Base-by-base conservation (phyloP, 2,888 invertebrate species). In the Parnassius orleans region DNA sequence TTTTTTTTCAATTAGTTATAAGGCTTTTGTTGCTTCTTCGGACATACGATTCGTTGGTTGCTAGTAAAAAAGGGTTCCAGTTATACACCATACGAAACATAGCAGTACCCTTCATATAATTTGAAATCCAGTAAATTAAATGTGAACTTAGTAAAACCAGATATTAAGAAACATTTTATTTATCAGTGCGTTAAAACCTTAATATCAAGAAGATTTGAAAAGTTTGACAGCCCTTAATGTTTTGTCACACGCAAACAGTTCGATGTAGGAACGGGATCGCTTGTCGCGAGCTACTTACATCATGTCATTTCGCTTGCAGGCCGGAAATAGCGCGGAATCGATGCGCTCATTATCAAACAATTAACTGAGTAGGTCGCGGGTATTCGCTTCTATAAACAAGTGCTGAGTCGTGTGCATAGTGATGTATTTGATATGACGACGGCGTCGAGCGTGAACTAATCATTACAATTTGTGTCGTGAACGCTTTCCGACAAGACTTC, bases 301-400 rank as follows among this genome's bases (percentile, higher is more conserved):
- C 60, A 61, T 47, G 52, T 47, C 68, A 66, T 68, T 70, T 63
- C 61, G 66, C 60, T 58, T 61, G 57, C 50, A 42, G 60, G 48
- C 47, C 50, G 65, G 76, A 77, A 81, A 86, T 80, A 83, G 83
- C 77, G 59, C 73, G 71, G 72, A 82, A 82, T 84, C 81, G 79
- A 83, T 81, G 75, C 70, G 75, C 80, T 82, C 80, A 86, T 86
- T 84, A 85, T 71, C 71, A 68, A 76, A 84, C 81, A 84, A 83
- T 86, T 83, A 85, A 74, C 76, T 57, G 75, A 79, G 77, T 81
- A 76, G 79, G 78, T 80, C 78, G 75, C 76, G 61, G 57, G 61
- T 11, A 33, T 56, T 53, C 42, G 53, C 14, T n/a, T 54, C 50
- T 55, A 54, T 54, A 60, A 60, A 55, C 60, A 54, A 54, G 24